Evolutionary conservation across 2,888 invertebrate species (phyloP).

Genomic region (Sipha maydis): DNA sequence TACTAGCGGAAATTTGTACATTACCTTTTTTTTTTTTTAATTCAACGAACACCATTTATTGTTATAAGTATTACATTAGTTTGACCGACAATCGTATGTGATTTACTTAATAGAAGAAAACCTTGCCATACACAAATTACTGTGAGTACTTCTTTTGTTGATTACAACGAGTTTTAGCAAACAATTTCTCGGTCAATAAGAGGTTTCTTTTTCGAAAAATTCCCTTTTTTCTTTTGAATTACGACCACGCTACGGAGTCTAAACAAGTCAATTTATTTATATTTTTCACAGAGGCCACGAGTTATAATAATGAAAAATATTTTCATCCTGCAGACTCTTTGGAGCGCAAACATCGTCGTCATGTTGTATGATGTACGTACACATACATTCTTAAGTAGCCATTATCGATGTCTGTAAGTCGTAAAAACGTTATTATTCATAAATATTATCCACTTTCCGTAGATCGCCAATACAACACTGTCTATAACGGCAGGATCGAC

Average conservation of each 20-base stretch:
- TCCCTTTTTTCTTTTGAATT: background rate
- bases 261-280: background rate
- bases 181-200: background rate
- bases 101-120: background rate
- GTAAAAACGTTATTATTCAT: conserved; percentile 16
- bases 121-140: too few relatives aligned
- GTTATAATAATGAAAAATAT: background rate
- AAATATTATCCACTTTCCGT: background rate
- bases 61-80: background rate
- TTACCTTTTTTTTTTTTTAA: background rate
- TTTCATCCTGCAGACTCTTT: background rate
- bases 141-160: background rate
- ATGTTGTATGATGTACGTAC: background rate
- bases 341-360: too few relatives aligned
- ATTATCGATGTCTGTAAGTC: background rate
- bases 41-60: background rate
- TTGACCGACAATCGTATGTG: background rate
- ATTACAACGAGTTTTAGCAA: background rate
- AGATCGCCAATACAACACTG: background rate
- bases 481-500: too few relatives aligned
- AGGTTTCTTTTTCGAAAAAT: background rate
- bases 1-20: background rate
- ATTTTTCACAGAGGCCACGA: background rate
- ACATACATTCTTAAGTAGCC: background rate
- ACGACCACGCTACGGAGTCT: background rate